Base-by-base conservation (phyloP, 92 coral and sea anemone genomes). In the Palythoa grandiflora region DNA sequence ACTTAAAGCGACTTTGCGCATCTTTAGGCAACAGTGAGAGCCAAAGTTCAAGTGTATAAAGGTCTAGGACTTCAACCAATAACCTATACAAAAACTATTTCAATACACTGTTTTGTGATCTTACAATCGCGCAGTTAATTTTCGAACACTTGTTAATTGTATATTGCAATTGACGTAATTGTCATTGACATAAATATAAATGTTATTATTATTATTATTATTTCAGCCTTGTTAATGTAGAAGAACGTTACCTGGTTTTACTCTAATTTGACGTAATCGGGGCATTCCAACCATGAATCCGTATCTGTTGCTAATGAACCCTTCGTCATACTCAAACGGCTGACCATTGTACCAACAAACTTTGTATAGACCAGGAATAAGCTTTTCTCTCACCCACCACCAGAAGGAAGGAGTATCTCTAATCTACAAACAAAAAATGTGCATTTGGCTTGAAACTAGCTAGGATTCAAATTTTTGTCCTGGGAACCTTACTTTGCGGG, bases 261-360 rank as follows among this genome's bases (percentile, higher is more conserved):
- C 88, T 70, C 98, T 73, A 55, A 96, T 85, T 83, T 96, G 98
- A 63, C 98, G 90, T 6, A 96, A 74, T 52, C 98, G 89, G 10
- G 98, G 95, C 94, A 95, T 96, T 54, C 98, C 98, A 12, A 96
- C 93, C 71, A 96, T 85, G 79, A 92, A 95, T 14, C 90, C 89
- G 38, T 92, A 88, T 89, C 89, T 88, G 85, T 94, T 92, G 35
- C 95, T 85, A n/a, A 92, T 89, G 79, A 89, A 93, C 3, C 94
- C 93, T 39, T 92, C 92, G 9, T 83, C 66, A 36, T 89, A 66
- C 37, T 88, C 80, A 28, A 94, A 94, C 40, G 87, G 83, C 50
- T 89, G 70, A 5, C 92, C 94, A 65, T 95, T 96, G 77, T 96
- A 96, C 99, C 99, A 96, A 10, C 86, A 81, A 60, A 75, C 86